Conservation (phyloP, 2,888 invertebrate genomes). For the Thera obeliscata region DNA sequence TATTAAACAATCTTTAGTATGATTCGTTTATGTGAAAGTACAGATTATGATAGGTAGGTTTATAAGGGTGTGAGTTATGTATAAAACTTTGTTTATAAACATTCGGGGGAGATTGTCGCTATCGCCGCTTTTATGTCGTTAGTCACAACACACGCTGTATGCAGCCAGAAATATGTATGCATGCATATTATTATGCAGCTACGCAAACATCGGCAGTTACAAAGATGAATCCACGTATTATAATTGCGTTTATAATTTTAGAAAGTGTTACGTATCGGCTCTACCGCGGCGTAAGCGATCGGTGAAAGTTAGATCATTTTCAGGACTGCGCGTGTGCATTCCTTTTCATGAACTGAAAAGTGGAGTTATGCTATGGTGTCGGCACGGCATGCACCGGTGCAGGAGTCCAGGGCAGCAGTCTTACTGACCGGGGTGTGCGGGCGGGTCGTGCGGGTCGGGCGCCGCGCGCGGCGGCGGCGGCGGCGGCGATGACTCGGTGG, state of each 20-base stretch:
- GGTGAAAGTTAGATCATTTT: conserved; percentile 24
- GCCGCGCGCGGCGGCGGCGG: conserved; percentile 41
- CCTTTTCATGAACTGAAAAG: conserved; percentile 16
- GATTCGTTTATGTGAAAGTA: background rate
- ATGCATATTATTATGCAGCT: conserved; percentile 9
- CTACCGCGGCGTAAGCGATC: conserved; percentile 14
- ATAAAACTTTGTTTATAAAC: conserved; percentile 34
- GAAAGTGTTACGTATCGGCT: conserved; percentile 38
- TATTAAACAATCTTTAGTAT: background rate
- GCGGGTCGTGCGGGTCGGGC: conserved; percentile 59
- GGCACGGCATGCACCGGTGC: background rate
- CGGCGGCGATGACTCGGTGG: conserved; percentile 66
- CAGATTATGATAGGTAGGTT: background rate
- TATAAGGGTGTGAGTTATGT: background rate
- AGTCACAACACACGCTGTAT: background rate
- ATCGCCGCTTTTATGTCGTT: conserved; percentile 4
- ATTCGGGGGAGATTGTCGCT: conserved; percentile 1
- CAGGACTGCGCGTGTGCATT: conserved; percentile 22
- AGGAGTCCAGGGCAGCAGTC: conserved; percentile 36
- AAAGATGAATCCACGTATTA: conserved; percentile 33
- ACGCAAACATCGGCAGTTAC: conserved; percentile 30
- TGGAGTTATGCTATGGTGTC: background rate
- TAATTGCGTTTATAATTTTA: conserved; percentile 43
- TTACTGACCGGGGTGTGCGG: conserved; percentile 74
- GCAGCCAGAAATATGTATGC: too few species aligned